Base-by-base conservation (phyloP, 2,797 vertebrate species). In the Chaetodon trifasciatus region DNA sequence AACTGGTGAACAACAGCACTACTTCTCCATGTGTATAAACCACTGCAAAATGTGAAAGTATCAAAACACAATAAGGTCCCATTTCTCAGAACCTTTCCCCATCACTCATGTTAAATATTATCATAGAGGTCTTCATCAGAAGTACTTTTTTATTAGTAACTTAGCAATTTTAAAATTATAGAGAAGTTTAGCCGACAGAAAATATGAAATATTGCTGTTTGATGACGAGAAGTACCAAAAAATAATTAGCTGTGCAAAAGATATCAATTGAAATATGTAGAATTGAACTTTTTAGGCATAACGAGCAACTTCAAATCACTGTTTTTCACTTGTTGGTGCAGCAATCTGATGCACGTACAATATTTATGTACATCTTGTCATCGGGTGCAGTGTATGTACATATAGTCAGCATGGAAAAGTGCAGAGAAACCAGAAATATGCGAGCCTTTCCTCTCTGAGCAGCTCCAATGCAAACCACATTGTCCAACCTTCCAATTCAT, bases 1-100 rank as follows among this genome's bases (percentile, higher is more conserved):
- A 91, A 90, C 52, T 78, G 76, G 57, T 86, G 78, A 89, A 87
- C 74, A 88, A 70, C 83, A 89, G 81, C 49, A 76, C 24, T 71
- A 81, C 72, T 88, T 84, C 37, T 67, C 65, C 65, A 80, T 74
- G 70, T 70, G 57, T 72, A 65, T 50, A 65, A 83, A 82, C 40
- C 57, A 68, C 12, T 56, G 53, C 37, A 78, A 82, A 83, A 76
- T 32, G 28, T 32, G 28, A 37, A 17, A 73, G 55, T 56, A 64
- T 44, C 35, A 58, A 55, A 72, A 63, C 28, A 67, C 52, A 76
- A 28, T 11, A 13, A 72, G 12, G 52, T 39, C 15, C n/a, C 1
- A 23, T 49, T 63, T 77, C 39, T 52, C 6, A 68, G 32, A 75
- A 62, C 2, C 21, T 40, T 17, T 47, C 21, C 10, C 61, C n/a